Evolutionary conservation across 2,797 vertebrate genomes (phyloP).

Genomic region (Spinus olivaceus): DNA sequence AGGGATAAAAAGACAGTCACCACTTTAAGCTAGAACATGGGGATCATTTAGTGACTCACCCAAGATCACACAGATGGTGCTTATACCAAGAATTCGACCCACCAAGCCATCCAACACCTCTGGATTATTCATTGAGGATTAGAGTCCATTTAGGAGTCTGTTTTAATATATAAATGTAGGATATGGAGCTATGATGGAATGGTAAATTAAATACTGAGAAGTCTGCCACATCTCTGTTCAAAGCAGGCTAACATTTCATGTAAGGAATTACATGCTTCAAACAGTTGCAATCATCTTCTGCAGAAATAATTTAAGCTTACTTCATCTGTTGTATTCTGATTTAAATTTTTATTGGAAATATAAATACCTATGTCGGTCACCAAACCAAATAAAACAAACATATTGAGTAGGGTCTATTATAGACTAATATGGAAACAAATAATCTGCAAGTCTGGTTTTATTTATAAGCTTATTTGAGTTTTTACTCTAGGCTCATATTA

Average conservation of each 20-base stretch:
- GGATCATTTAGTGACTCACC: neutral
- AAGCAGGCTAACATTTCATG: conserved; percentile 40
- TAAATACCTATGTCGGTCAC: conserved; percentile 60
- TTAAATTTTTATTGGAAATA: conserved; percentile 66
- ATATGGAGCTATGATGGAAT: neutral
- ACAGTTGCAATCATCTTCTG: conserved; percentile 53
- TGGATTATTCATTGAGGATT: neutral
- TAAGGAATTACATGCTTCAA: conserved; percentile 52
- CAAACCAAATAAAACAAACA: conserved; percentile 69
- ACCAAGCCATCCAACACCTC: neutral
- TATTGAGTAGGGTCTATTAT: conserved; percentile 67
- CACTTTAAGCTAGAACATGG: neutral
- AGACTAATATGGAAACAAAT: conserved; percentile 68
- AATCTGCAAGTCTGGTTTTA: conserved; percentile 65
- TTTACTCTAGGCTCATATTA: conserved; percentile 63
- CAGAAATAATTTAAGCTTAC: conserved; percentile 53
- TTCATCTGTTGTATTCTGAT: conserved; percentile 51
- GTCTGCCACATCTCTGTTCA: conserved; percentile 35
- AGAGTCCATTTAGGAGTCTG: neutral
- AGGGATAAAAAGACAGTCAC: neutral
- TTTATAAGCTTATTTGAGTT: conserved; percentile 67
- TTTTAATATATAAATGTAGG: conserved; percentile 18
- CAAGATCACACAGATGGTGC: neutral
- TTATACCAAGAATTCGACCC: neutral
- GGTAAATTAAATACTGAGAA: conserved; percentile 12